A percentile compares a stretch with the other conserved stretches of the same genome.
Conservation (phyloP, 2,888 invertebrate species). For the Acanthosepion esculentum region DNA sequence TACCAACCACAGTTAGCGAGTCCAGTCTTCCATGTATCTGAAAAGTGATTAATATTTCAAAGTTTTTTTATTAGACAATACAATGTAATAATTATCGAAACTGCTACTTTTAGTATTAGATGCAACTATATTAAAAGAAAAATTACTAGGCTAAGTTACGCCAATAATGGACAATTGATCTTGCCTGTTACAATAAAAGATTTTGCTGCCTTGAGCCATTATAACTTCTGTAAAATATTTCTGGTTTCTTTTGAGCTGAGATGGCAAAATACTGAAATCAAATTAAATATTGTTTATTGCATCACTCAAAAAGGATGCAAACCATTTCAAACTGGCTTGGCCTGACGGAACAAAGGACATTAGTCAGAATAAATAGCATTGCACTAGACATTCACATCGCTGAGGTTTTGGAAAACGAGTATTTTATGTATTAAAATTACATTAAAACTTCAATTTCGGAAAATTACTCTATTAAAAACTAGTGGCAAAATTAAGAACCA, state of each 20-base stretch:
- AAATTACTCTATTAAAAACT: no score
- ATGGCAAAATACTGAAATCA: neutral
- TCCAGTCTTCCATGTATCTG: neutral
- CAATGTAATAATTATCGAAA: neutral
- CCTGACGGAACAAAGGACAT: neutral
- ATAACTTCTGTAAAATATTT: neutral
- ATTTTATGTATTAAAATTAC: neutral
- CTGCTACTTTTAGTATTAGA: neutral
- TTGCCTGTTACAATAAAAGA: neutral
- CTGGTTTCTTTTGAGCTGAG: neutral
- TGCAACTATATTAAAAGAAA: neutral
- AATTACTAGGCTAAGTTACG: neutral
- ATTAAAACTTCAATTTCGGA: no score
- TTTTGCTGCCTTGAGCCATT: neutral
- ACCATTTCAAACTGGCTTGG: neutral
- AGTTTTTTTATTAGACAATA: neutral
- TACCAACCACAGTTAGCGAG: no score
- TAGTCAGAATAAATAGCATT: neutral
- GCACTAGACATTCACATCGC: neutral
- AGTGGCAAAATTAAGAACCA: no score
- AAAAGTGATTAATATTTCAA: neutral
- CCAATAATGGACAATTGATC: neutral
- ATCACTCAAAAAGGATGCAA: neutral
- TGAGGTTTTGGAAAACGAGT: neutral
- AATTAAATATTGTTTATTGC: neutral